These are phyloP conservation scores for Peucedramus taeniatus DNA, from an alignment of 2,113 vertebrate species.

Conservation along the genomic window DNA sequence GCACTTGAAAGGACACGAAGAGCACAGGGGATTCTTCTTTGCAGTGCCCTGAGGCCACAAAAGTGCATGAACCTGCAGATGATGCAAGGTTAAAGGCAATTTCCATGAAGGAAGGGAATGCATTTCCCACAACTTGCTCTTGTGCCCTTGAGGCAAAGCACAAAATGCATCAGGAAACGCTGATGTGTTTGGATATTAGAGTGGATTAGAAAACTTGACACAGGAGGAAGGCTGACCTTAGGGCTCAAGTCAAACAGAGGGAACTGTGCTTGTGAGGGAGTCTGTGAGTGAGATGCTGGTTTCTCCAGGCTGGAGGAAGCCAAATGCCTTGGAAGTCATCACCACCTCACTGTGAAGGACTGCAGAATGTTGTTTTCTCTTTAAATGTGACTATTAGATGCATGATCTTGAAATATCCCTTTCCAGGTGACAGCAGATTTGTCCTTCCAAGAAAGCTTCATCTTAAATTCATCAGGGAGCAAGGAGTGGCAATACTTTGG, in stretches of 20 bases:
- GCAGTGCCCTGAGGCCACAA: not conserved
- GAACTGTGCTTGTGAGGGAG: not conserved
- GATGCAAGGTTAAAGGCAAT: not conserved
- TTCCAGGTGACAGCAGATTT: not conserved
- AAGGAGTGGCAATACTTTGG: rapidly evolving
- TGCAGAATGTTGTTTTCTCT: not conserved
- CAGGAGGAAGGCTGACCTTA: not conserved
- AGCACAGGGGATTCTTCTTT: not conserved
- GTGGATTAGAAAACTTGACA: not conserved
- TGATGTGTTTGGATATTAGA: not conserved
- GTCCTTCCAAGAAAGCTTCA: not conserved
- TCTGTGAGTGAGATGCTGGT: not conserved
- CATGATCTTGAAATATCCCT: not conserved
- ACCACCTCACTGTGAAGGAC: not conserved
- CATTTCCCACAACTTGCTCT: not conserved
- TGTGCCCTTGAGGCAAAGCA: not conserved
- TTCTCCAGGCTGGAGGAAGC: not conserved
- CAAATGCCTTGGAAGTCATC: not conserved
- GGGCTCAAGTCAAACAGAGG: not conserved
- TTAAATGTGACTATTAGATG: not conserved
- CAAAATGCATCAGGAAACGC: not conserved
- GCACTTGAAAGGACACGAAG: not conserved
- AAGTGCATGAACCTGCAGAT: not conserved
- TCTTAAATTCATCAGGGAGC: not conserved
- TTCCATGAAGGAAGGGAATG: not conserved